Conservation (phyloP, 2,888 invertebrate genomes). For the Drosophila anomelani region DNA sequence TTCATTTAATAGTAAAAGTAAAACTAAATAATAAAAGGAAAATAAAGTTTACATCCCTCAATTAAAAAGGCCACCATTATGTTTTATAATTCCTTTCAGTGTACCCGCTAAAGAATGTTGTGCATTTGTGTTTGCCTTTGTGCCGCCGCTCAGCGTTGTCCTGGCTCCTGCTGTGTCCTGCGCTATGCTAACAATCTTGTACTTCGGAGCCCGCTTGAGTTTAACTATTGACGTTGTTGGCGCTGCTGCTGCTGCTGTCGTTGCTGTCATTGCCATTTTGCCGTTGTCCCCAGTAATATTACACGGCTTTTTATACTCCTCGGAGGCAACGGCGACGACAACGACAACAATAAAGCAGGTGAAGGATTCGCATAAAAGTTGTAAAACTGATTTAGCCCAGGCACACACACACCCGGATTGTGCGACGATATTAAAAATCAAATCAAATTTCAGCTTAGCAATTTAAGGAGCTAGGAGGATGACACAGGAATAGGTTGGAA, state of each 20-base stretch:
- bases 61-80: background rate
- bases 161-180: conserved; percentile 49
- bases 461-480: conserved; percentile 25
- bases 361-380: conserved; percentile 62
- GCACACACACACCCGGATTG: conserved; percentile 16
- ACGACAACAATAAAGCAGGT: conserved; percentile 53
- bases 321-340: conserved; percentile 35
- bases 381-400: conserved; percentile 60
- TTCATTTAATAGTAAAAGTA: background rate
- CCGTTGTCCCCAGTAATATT: conserved; percentile 57
- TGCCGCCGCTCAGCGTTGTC: conserved; percentile 49
- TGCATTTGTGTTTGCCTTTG: conserved; percentile 65
- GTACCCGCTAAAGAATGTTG: conserved; percentile 53
- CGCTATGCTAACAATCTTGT: conserved; percentile 58
- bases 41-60: background rate
- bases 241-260: conserved; percentile 34
- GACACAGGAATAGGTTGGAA: conserved; percentile 4
- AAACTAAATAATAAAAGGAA: background rate
- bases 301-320: conserved; percentile 44
- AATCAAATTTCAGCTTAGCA: conserved; percentile 59
- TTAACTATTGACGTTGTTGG: conserved; percentile 53
- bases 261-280: conserved; percentile 54
- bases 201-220: conserved; percentile 46
- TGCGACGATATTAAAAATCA: conserved; percentile 49
- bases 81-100: background rate